Base-by-base conservation (phyloP, 1,140 invertebrate genomes). In the Euura lappo region DNA sequence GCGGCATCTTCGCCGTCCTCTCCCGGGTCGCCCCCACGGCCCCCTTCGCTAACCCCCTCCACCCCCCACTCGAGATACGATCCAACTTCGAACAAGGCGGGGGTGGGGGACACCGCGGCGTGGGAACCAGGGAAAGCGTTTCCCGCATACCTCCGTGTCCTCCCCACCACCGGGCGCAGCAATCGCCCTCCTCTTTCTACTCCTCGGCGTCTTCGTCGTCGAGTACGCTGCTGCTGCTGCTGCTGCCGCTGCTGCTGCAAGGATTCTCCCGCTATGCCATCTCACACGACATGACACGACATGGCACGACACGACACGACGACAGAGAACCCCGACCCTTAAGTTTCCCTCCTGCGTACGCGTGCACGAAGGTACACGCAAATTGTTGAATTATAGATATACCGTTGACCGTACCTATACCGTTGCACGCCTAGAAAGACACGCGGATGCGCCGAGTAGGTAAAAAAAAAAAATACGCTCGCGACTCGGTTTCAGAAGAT, bases 71-170 rank as follows among this genome's bases (percentile, higher is more conserved):
- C 51, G 51, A 60, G 51, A 60, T 60, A 60, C 51, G 51, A 60
- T 60, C 51, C 51, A 60, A 60, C 51, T 28, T 60, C 13, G 47
- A 65, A 10, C 67, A 8, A 2, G 67, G 67, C 67, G 67, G 28
- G 67, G 67, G 67, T 44, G 82, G 78, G 78, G 79, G 70, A 70
- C 71, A 81, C 83, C 77, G 81, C 77, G 78, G 79, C 85, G 85
- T 87, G 85, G 83, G 84, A 86, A 86, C 83, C 83, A 78, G 83
- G 86, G 84, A 86, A 87, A 87, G 85, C 80, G 81, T 85, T 86
- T 86, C 82, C 82, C 83, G 82, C 84, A 85, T 85, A 85, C 83
- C 84, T 80, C 81, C 44, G 71, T 72, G 42, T 13, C 13, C 69
- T 43, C 65, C 46, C 71, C 45, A 11, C 42, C 46, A 65, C 51